These are phyloP conservation scores for Mirza zaza DNA, from an alignment of 2,113 vertebrate genomes.

Conservation along the genomic window DNA sequence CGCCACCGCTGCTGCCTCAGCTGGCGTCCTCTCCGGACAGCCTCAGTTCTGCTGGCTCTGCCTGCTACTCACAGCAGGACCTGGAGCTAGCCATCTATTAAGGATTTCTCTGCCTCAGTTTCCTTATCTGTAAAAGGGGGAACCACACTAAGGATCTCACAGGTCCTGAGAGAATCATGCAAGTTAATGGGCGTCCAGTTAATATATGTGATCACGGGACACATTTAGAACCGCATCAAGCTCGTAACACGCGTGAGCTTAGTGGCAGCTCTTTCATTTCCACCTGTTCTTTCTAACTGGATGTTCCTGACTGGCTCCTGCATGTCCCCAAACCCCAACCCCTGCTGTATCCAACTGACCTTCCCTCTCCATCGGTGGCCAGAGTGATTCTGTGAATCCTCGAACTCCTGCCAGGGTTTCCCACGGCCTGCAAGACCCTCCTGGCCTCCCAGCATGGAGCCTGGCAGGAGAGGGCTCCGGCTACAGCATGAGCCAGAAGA, in stretches of 20 bases:
- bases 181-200: not conserved
- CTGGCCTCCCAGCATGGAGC: not conserved
- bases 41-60: not conserved
- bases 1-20: not conserved
- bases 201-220: not conserved
- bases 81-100: not conserved
- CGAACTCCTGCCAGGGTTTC: not conserved
- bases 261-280: not conserved
- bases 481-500: not conserved
- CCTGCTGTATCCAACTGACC: not conserved
- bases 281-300: not conserved
- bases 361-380: not conserved
- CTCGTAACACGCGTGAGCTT: accelerated
- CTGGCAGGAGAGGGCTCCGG: not conserved
- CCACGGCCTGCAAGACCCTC: too few relatives aligned
- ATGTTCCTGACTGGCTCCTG: not conserved
- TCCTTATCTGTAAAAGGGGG: not conserved
- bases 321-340: not conserved
- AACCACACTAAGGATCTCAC: not conserved
- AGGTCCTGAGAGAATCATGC: not conserved
- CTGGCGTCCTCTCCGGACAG: not conserved
- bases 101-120: not conserved
- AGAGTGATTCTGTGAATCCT: not conserved
- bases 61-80: not conserved
- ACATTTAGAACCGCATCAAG: accelerated